These are phyloP conservation scores for Oreonectes daqikongensis DNA, from an alignment of 2,797 vertebrate genomes.

Conservation along the genomic window DNA sequence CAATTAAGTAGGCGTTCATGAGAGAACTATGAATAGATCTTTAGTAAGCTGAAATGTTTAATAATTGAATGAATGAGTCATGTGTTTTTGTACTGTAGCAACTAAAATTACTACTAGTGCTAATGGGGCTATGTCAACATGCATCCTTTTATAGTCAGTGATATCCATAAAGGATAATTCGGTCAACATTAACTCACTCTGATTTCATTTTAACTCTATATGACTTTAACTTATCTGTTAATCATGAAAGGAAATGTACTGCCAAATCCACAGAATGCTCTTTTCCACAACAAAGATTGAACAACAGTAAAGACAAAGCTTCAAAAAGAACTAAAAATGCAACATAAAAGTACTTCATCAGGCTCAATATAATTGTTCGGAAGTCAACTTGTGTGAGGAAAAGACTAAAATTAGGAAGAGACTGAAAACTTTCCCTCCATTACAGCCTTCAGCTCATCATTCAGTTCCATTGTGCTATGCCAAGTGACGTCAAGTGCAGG, in stretches of 20 bases:
- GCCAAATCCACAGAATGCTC: neutral
- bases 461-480: too few species aligned
- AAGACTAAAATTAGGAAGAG: too few species aligned
- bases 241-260: neutral
- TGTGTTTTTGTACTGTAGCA: neutral
- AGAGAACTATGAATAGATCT: constrained; percentile 25
- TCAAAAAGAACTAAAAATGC: neutral
- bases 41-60: neutral
- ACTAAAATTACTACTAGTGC: neutral
- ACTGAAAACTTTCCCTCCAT: too few species aligned
- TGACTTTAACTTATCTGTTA: neutral
- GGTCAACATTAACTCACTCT: neutral
- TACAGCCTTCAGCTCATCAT: too few species aligned
- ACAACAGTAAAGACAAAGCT: neutral
- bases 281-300: neutral
- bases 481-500: too few species aligned
- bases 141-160: constrained; percentile 18
- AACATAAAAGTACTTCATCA: too few species aligned
- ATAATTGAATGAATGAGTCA: neutral
- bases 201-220: neutral
- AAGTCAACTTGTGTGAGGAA: too few species aligned
- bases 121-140: neutral
- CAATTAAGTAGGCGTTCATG: constrained; percentile 14
- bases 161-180: neutral
- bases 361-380: too few species aligned